Conservation (phyloP, 2,797 vertebrate species). For the Mus spretus region DNA sequence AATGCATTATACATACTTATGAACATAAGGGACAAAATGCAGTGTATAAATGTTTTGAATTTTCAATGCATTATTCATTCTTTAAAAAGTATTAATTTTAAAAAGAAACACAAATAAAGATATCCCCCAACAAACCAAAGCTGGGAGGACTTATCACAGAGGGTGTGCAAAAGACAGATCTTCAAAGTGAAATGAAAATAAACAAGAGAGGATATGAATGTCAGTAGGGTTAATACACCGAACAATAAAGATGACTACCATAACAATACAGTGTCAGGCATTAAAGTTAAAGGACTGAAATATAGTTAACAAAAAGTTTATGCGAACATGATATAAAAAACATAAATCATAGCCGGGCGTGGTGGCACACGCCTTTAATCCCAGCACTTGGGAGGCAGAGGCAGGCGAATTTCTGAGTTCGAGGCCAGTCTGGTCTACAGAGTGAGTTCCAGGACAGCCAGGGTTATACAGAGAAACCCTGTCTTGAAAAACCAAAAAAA, state of each 20-base stretch:
- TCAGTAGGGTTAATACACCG: no score
- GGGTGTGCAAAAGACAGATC: background rate
- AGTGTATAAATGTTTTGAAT: background rate
- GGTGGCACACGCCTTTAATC: no score
- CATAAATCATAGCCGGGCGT: no score
- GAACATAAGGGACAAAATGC: background rate
- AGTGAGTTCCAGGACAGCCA: no score
- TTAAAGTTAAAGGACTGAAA: background rate
- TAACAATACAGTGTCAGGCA: background rate
- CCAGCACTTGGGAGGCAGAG: no score
- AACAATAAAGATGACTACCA: background rate
- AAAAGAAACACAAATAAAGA: background rate
- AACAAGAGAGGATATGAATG: background rate
- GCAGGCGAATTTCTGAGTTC: no score
- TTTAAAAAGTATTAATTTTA: background rate
- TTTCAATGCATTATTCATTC: background rate
- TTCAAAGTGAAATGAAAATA: background rate
- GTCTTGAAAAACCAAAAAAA: no score
- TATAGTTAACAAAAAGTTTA: background rate
- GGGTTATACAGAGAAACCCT: no score
- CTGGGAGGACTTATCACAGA: background rate
- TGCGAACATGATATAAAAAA: background rate
- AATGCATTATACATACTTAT: background rate
- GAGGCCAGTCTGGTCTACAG: no score
- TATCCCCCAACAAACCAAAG: background rate